Percentiles rank a stretch among this genome's conserved stretches.
Evolutionary conservation across 2,797 vertebrate genomes (phyloP).

Genomic region (Chloroceryle amazona): DNA sequence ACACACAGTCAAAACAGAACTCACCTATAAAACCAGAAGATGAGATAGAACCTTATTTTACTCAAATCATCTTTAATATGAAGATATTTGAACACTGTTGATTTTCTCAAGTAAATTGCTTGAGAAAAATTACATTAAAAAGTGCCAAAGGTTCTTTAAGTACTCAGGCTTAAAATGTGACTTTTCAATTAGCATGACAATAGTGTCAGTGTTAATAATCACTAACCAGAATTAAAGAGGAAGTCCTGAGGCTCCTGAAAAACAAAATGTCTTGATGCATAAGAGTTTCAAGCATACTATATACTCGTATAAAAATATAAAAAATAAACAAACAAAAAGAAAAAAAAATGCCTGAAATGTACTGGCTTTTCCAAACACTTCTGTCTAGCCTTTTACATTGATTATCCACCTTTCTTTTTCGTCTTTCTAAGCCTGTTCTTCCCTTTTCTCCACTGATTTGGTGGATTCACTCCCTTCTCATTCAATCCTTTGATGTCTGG

Average conservation of each 20-base stretch:
- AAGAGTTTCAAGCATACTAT: not conserved
- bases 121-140: not conserved
- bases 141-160: conserved; percentile 57
- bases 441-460: not conserved
- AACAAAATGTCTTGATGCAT: conserved; percentile 51
- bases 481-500: not conserved
- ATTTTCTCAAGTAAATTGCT: conserved; percentile 9
- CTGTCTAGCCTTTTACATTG: not conserved
- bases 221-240: conserved; percentile 53
- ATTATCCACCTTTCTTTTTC: not conserved
- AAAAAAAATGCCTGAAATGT: not conserved
- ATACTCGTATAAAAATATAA: not conserved
- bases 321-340: not conserved
- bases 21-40: not conserved
- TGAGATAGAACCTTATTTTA: not conserved
- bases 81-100: not conserved
- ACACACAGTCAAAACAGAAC: not conserved
- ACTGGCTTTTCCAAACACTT: not conserved
- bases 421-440: not conserved
- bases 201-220: conserved; percentile 71
- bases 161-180: conserved; percentile 53
- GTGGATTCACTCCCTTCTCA: not conserved
- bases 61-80: not conserved
- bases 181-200: conserved; percentile 74
- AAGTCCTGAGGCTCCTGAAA: conserved; percentile 50